Conservation (phyloP, 92 coral and sea anemone genomes). For the Palythoa heliodiscus region DNA sequence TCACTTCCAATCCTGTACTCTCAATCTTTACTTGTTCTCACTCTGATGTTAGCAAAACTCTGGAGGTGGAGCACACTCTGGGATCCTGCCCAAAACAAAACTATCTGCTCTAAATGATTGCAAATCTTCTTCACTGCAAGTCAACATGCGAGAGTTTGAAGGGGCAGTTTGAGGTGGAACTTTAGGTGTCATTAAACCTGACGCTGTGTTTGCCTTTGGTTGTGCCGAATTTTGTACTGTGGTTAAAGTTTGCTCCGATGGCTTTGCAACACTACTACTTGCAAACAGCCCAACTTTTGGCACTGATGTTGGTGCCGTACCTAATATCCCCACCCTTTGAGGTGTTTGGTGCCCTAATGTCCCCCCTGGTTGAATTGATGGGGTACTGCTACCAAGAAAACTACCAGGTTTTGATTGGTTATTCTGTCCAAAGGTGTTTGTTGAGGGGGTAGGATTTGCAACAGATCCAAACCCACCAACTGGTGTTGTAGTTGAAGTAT, state of each 20-base stretch:
- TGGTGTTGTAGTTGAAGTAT: conserved; percentile 33
- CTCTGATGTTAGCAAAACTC: conserved; percentile 64
- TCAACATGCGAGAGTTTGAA: conserved; percentile 35
- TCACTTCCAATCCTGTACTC: too few relatives aligned
- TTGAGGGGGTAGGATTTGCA: background rate
- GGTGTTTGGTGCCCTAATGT: conserved; percentile 37
- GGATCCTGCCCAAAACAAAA: conserved; percentile 89
- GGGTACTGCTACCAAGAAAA: conserved; percentile 40
- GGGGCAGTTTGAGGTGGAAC: conserved; percentile 16
- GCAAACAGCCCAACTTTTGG: conserved; percentile 36
- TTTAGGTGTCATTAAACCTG: background rate
- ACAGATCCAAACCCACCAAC: conserved; percentile 45
- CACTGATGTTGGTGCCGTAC: conserved; percentile 33
- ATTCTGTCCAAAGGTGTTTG: conserved; percentile 17
- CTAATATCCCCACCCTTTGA: conserved; percentile 47
- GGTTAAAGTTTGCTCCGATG: conserved; percentile 8
- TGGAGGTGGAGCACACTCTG: conserved; percentile 94
- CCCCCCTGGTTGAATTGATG: conserved; percentile 40
- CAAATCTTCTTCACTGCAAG: conserved; percentile 81
- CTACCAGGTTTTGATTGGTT: conserved; percentile 31
- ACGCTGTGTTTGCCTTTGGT: background rate
- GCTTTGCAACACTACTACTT: conserved; percentile 25
- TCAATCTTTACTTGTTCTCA: too few relatives aligned
- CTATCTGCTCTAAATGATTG: conserved; percentile 85
- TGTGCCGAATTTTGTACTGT: conserved; percentile 6